Evolutionary conservation across 1,140 invertebrate species (phyloP).

Genomic region (Sipha flava): DNA sequence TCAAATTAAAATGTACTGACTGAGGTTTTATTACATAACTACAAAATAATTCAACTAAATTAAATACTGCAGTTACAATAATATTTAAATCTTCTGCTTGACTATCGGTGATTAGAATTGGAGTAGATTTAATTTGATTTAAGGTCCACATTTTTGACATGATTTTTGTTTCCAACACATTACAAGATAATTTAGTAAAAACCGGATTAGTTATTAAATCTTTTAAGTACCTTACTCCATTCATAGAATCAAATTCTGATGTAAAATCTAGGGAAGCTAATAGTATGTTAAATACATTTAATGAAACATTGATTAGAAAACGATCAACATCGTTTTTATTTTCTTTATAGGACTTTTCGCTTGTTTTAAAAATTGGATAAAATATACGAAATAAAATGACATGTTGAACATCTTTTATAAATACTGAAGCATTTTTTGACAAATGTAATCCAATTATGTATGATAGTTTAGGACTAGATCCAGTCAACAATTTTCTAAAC

Average conservation of each 20-base stretch:
- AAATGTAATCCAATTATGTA: slow-evolving; percentile 52
- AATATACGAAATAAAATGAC: slow-evolving; percentile 47
- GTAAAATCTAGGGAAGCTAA: slow-evolving; percentile 50
- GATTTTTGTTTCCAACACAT: slow-evolving; percentile 53
- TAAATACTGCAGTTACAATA: slow-evolving; percentile 16
- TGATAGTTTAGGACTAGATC: slow-evolving; percentile 50
- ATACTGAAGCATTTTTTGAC: slow-evolving; percentile 50
- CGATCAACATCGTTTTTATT: slow-evolving; percentile 46
- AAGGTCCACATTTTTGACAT: slow-evolving; percentile 39
- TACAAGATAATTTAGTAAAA: slow-evolving; percentile 53
- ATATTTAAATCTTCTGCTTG: slow-evolving; percentile 31
- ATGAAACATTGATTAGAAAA: slow-evolving; percentile 52
- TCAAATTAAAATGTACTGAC: not conserved
- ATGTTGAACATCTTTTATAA: slow-evolving; percentile 48
- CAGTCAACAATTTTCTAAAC: slow-evolving; percentile 50
- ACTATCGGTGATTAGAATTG: slow-evolving; percentile 21
- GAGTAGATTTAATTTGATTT: slow-evolving; percentile 25
- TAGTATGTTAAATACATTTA: slow-evolving; percentile 53
- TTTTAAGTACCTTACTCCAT: slow-evolving; percentile 50
- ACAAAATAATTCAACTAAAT: slow-evolving; percentile 25
- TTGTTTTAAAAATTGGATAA: slow-evolving; percentile 50
- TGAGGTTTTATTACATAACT: not conserved
- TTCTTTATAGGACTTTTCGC: slow-evolving; percentile 47
- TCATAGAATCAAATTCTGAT: slow-evolving; percentile 51
- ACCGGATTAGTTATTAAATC: slow-evolving; percentile 47